phyloP scores from a whole-genome alignment of 2,797 vertebrate genomes.

The Gymnopithys bicolor region DNA sequence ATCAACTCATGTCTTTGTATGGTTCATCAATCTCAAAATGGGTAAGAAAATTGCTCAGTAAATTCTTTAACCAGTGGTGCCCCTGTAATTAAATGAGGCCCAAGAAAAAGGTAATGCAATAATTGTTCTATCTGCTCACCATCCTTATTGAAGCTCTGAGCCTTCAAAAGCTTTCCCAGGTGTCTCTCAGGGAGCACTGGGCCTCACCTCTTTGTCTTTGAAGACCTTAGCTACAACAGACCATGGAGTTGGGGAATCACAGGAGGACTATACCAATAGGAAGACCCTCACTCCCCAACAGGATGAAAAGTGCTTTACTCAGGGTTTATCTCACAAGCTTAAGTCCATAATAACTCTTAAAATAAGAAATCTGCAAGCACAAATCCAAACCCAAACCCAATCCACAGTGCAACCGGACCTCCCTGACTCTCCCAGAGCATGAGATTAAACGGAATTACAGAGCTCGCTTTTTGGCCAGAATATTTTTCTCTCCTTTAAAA shows the following conservation, averaged over 20 bases:
- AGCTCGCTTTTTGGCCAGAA: not conserved
- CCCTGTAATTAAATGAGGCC: not conserved
- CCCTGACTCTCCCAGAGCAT: not conserved
- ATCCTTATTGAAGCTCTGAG: not conserved
- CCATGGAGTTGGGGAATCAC: not conserved
- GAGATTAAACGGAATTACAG: not conserved
- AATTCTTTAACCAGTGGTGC: not conserved
- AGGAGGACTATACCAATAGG: not conserved
- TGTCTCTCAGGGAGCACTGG: not conserved
- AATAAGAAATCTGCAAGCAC: not conserved
- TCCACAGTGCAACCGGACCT: not conserved
- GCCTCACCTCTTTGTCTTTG: not conserved
- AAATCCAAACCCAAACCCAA: not conserved
- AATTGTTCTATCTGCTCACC: not conserved
- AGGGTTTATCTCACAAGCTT: not conserved
- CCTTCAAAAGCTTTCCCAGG: not conserved
- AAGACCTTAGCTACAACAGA: not conserved
- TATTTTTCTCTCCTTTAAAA: not conserved
- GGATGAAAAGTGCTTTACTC: not conserved
- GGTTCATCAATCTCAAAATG: conserved; percentile 9
- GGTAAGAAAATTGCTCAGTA: conserved; percentile 29
- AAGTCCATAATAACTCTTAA: not conserved
- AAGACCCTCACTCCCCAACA: not conserved
- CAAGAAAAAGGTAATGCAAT: not conserved
- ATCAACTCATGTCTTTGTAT: not conserved